Conservation (phyloP, 2,113 vertebrate genomes). For the Amphiprion ocellaris region DNA sequence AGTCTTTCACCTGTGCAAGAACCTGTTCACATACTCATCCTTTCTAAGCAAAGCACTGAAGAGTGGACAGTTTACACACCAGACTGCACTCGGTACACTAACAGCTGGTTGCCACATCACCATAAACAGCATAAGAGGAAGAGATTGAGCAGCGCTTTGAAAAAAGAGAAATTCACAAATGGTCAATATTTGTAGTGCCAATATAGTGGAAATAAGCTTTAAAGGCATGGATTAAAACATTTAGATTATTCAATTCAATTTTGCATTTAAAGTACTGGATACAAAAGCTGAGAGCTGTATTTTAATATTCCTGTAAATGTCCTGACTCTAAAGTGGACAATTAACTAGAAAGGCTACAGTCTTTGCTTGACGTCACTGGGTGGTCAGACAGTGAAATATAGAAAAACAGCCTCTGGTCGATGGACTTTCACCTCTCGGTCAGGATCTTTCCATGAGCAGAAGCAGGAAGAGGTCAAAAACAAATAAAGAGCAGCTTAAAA, state of each 20-base stretch:
- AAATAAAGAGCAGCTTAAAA: background rate
- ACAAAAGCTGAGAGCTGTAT: background rate
- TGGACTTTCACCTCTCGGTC: constrained; percentile 10
- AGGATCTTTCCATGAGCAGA: background rate
- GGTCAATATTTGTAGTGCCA: background rate
- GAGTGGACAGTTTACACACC: constrained; percentile 58
- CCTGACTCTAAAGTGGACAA: background rate
- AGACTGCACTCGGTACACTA: constrained; percentile 63
- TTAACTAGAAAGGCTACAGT: background rate
- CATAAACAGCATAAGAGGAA: constrained; percentile 38
- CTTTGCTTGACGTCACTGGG: background rate
- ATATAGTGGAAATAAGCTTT: background rate
- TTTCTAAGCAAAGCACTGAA: constrained; percentile 64
- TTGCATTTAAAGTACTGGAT: background rate
- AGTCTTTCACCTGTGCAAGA: constrained; percentile 42
- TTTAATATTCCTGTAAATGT: background rate
- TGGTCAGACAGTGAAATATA: background rate
- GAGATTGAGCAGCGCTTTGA: background rate
- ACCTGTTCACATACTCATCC: constrained; percentile 28
- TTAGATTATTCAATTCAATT: background rate
- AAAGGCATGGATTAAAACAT: background rate
- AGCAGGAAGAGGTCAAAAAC: background rate
- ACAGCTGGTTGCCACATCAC: constrained; percentile 71
- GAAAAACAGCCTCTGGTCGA: background rate
- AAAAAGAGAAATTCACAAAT: background rate